Evolutionary conservation across 2,888 invertebrate species (phyloP).

Genomic region (Erebia palarica): DNA sequence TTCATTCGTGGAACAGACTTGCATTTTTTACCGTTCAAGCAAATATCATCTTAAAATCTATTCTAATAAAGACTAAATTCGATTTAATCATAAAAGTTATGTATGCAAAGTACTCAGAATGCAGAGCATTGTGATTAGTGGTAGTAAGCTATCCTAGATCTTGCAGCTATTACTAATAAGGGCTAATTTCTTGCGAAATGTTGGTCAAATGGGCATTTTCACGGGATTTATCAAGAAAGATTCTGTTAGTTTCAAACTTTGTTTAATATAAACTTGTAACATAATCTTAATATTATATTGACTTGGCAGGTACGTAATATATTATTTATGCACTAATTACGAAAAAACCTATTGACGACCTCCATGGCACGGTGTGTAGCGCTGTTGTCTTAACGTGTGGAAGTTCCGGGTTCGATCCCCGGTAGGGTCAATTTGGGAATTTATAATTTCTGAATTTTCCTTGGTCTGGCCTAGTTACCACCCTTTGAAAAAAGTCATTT

Average conservation of each 20-base stretch:
- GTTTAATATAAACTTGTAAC: constrained; percentile 2
- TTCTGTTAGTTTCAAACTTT: constrained; percentile 4
- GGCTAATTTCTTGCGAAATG: not conserved
- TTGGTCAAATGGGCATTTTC: not conserved
- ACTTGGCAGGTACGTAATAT: not conserved
- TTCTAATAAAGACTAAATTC: not conserved
- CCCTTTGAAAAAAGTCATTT: no score
- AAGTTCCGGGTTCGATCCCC: no score
- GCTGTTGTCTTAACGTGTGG: no score
- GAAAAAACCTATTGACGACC: no score
- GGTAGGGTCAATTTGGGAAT: no score
- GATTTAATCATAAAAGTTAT: not conserved
- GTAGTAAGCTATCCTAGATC: not conserved
- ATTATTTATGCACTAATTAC: no score
- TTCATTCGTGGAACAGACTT: not conserved
- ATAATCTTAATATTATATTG: not conserved
- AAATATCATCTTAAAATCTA: not conserved
- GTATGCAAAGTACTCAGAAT: constrained; percentile 7
- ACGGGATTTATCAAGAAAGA: not conserved
- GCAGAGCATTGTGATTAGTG: not conserved
- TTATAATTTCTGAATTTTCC: no score
- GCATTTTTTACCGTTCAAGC: not conserved
- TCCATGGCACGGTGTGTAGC: no score
- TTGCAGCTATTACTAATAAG: not conserved
- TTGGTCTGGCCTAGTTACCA: no score